Percentiles rank a stretch among this genome's conserved stretches.
These are phyloP conservation scores for Rhopalosiphum padi DNA, from an alignment of 1,140 invertebrate species.

Conservation along the genomic window DNA sequence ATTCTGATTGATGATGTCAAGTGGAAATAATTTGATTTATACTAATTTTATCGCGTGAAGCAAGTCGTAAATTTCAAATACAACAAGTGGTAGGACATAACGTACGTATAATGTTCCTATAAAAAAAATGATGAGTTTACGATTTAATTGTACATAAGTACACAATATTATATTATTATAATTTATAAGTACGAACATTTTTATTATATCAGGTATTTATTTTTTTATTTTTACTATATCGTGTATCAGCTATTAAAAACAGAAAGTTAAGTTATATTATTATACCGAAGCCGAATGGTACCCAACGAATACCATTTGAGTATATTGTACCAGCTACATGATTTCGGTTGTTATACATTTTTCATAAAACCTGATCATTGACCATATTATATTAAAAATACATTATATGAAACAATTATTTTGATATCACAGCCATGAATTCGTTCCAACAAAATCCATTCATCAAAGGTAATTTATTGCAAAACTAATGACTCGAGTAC, in stretches of 20 bases:
- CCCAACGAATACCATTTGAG: background rate
- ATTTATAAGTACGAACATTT: background rate
- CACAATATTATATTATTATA: background rate
- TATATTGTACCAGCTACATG: background rate
- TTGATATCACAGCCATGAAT: background rate
- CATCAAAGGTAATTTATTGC: background rate
- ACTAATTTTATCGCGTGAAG: background rate
- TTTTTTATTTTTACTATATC: too few species aligned
- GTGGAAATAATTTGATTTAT: background rate
- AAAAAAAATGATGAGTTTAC: background rate
- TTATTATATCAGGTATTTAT: background rate
- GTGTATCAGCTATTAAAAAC: too few species aligned
- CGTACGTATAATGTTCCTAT: background rate
- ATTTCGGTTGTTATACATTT: background rate
- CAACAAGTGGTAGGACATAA: background rate
- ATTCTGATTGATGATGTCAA: constrained; percentile 20
- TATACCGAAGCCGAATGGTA: background rate
- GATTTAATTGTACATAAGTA: background rate
- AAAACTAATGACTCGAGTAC: background rate
- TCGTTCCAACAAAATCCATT: background rate
- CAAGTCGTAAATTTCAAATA: background rate
- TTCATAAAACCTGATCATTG: background rate
- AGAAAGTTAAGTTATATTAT: background rate
- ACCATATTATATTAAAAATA: background rate
- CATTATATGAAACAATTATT: background rate